A percentile compares a stretch with the other conserved stretches of the same genome.
Evolutionary conservation across 2,888 invertebrate species (phyloP).

Genomic region (Cephus nigrinus): DNA sequence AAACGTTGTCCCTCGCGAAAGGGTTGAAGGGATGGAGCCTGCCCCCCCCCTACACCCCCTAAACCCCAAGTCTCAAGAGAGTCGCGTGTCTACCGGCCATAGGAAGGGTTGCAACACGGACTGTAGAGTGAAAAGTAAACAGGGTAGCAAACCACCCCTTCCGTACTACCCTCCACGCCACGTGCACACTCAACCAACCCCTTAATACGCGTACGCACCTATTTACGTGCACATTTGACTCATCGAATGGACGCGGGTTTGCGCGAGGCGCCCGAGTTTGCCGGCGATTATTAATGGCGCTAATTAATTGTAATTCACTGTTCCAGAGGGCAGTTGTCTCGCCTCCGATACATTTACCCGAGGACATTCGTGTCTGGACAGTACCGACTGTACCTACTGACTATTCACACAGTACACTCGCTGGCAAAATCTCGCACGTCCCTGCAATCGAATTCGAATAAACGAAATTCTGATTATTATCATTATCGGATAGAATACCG

Average conservation of each 20-base stretch:
- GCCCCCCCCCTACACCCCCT: not conserved
- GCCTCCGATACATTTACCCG: conserved; percentile 14
- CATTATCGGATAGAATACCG: not conserved
- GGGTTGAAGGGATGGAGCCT: not conserved
- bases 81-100: conserved; percentile 20
- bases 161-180: not conserved
- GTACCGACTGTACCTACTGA: not conserved
- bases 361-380: not conserved
- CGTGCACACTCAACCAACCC: not conserved
- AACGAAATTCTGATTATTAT: not conserved
- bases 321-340: conserved; percentile 21
- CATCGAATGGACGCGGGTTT: not conserved
- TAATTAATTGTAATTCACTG: conserved; percentile 26
- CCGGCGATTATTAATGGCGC: conserved; percentile 20
- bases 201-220: not conserved
- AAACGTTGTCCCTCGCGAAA: not conserved
- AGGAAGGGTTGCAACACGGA: conserved; percentile 18
- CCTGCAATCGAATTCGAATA: not conserved
- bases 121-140: conserved; percentile 28
- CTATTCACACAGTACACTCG: not conserved
- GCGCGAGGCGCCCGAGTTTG: not conserved
- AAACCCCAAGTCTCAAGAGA: conserved; percentile 15
- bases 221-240: not conserved
- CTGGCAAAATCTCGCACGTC: not conserved
- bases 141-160: conserved; percentile 7